Evolutionary conservation across 2,888 invertebrate species (phyloP).

Genomic region (Scelioninae gen. 1): DNA sequence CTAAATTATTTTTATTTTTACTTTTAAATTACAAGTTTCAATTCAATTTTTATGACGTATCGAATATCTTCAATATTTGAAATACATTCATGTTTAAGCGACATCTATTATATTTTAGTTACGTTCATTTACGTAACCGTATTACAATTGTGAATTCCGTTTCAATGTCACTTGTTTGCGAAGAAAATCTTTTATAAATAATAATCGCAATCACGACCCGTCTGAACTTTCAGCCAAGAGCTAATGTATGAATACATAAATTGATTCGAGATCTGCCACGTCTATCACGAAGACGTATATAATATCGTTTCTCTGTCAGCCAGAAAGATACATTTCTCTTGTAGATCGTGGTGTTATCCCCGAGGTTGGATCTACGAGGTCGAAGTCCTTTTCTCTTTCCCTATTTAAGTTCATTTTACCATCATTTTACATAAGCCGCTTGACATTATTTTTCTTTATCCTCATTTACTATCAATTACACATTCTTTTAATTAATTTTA

Average conservation of each 20-base stretch:
- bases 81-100: too few species aligned
- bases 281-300: slow-evolving; percentile 66
- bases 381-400: slow-evolving; percentile 64
- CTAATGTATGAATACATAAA: slow-evolving; percentile 55
- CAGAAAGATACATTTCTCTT: slow-evolving; percentile 65
- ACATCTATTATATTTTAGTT: background rate
- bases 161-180: slow-evolving; percentile 19
- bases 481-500: slow-evolving; percentile 30
- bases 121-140: slow-evolving; percentile 1
- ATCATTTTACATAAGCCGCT: slow-evolving; percentile 51
- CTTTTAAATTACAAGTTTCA: too few species aligned
- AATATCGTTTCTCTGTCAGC: slow-evolving; percentile 57
- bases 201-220: slow-evolving; percentile 40
- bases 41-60: too few species aligned
- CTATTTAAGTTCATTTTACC: slow-evolving; percentile 51
- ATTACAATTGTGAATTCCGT: background rate
- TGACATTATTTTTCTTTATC: slow-evolving; percentile 13
- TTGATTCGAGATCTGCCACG: slow-evolving; percentile 60
- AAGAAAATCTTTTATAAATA: slow-evolving; percentile 40
- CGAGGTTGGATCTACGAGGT: slow-evolving; percentile 56
- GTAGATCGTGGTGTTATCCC: slow-evolving; percentile 60
- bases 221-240: slow-evolving; percentile 52
- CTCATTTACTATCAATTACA: slow-evolving; percentile 35
- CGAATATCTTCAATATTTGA: too few species aligned
- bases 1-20: too few species aligned